Evolutionary conservation across 2,113 vertebrate genomes (phyloP), one percentile per base, ranked within the genome.

Genomic region (Dissostichus mawsoni): DNA sequence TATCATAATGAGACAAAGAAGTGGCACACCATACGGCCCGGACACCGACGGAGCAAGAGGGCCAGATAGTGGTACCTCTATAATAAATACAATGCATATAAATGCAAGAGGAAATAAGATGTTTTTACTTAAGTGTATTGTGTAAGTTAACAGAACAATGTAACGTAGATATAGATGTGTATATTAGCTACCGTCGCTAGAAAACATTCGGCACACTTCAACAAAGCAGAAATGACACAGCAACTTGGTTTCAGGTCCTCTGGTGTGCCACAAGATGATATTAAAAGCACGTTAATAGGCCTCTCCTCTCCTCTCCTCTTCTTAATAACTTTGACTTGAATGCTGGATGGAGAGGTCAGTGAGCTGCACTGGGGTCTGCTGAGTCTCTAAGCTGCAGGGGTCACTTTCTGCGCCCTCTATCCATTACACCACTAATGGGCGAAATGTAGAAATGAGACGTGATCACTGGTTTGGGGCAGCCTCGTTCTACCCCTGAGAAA

Each of bases 401-500:
- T 85, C 82, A 75, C 57, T 65, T 76, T 78, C 72, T 41, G 3
- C 47, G 59, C 50, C 78, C 64, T 85, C 75, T 80, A 29, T 66
- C 80, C 1, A 29, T 87, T 77, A 73, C 69, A 76, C 65, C 45
- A 36, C 82, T 83, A 80, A 81, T 56, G 70, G 66, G 52, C 45
- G 44, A 66, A 87, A 82, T 72, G 73, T 80, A 84, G 80, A 90
- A 78, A 64, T 11, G 69, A 82, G 77, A 90, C 79, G 74, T 78
- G 77, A 84, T 86, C 72, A 53, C 78, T 45, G 77, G 70, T 78
- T 77, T 62, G 70, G 62, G 71, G 76, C 75, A 13, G 29, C 78
- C 7, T 29, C 9, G n/a, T 11, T 36, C 17, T 57, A 50, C 66
- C 41, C 18, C 55, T 41, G 78, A 52, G 80, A 66, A 77, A 48